Conservation (phyloP, 2,113 vertebrate genomes). For the Lathamus discolor region DNA sequence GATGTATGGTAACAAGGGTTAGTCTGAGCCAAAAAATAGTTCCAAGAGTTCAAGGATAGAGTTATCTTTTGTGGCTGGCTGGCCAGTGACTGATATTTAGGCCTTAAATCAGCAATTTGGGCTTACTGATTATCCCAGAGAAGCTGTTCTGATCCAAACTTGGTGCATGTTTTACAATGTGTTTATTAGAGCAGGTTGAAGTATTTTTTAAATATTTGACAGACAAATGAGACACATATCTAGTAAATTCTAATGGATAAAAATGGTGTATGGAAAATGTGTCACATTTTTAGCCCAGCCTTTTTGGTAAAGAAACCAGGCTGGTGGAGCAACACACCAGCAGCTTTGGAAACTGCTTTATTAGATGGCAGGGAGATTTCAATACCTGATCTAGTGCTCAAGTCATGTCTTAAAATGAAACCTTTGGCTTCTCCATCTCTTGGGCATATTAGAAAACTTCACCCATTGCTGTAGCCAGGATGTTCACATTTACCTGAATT, state of each 20-base stretch:
- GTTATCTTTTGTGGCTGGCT: slow-evolving; percentile 58
- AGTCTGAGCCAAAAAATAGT: slow-evolving; percentile 59
- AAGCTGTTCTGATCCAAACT: slow-evolving; percentile 58
- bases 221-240: slow-evolving; percentile 11
- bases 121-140: slow-evolving; percentile 50
- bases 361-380: not conserved
- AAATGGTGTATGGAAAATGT: slow-evolving; percentile 22
- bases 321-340: slow-evolving; percentile 46
- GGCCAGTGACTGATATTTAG: slow-evolving; percentile 57
- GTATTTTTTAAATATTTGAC: slow-evolving; percentile 53
- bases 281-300: slow-evolving; percentile 37
- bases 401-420: not conserved
- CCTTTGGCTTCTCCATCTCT: not conserved
- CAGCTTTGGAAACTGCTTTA: slow-evolving; percentile 43
- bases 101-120: slow-evolving; percentile 65
- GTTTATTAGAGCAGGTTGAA: slow-evolving; percentile 52
- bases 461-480: not conserved
- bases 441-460: slow-evolving; percentile 3
- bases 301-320: slow-evolving; percentile 28
- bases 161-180: slow-evolving; percentile 59
- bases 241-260: slow-evolving; percentile 41
- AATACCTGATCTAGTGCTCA: not conserved
- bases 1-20: slow-evolving; percentile 15
- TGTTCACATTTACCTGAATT: slow-evolving; percentile 11
- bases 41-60: slow-evolving; percentile 31